Conservation (phyloP, 2,888 invertebrate genomes). For the Hipparchia semele region DNA sequence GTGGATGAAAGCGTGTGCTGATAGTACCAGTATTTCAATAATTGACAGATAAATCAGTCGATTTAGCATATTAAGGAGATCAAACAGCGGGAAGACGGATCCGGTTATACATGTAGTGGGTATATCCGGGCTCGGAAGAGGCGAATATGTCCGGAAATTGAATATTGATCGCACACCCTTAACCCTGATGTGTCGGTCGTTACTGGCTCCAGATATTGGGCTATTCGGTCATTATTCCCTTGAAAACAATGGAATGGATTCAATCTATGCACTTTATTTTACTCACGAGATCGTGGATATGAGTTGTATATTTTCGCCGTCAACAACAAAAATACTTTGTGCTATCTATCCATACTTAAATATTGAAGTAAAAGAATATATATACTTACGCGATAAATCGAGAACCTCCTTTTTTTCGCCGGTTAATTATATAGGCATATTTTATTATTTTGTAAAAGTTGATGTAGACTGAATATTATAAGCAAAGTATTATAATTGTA, state of each 20-base stretch:
- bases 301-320: neutral
- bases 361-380: too few species aligned
- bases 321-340: too few species aligned
- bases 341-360: too few species aligned
- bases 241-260: constrained; percentile 34
- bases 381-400: too few species aligned
- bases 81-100: constrained; percentile 49
- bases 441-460: too few species aligned
- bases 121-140: constrained; percentile 77
- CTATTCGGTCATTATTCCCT: constrained; percentile 59
- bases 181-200: constrained; percentile 77
- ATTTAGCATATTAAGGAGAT: constrained; percentile 11
- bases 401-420: too few species aligned
- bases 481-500: too few species aligned
- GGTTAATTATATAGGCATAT: too few species aligned
- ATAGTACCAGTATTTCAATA: neutral
- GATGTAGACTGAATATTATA: too few species aligned
- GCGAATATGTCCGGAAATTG: constrained; percentile 80
- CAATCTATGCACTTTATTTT: constrained; percentile 5
- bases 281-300: neutral
- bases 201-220: constrained; percentile 69
- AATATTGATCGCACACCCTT: constrained; percentile 81
- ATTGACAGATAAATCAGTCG: constrained; percentile 5
- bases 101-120: constrained; percentile 59
- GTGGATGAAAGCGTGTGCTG: too few species aligned